Conservation (phyloP, 2,888 invertebrate species). For the Perizoma flavofasciatum region DNA sequence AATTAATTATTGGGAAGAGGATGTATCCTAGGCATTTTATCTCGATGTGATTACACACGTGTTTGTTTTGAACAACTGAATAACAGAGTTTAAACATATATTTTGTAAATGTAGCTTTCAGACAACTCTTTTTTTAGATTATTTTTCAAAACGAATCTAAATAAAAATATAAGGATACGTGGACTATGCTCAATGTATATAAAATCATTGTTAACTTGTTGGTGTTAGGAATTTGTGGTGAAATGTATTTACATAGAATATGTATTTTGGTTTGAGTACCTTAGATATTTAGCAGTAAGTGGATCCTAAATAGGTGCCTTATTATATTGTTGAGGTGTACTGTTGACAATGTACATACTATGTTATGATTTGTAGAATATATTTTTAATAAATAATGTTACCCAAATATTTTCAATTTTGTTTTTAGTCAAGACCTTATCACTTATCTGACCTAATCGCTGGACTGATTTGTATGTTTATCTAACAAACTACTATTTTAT, state of each 20-base stretch:
- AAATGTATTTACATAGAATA: slow-evolving; percentile 61
- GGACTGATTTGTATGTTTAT: too few species aligned
- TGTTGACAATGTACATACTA: slow-evolving; percentile 79
- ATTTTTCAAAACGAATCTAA: slow-evolving; percentile 10
- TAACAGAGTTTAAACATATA: too few species aligned
- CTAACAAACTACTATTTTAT: too few species aligned
- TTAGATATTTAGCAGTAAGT: slow-evolving; percentile 40
- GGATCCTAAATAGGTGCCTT: slow-evolving; percentile 68
- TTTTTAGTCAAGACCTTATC: slow-evolving; percentile 10
- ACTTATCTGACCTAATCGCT: too few species aligned
- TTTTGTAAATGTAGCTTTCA: too few species aligned
- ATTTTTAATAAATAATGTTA: slow-evolving; percentile 79
- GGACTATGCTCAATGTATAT: slow-evolving; percentile 72
- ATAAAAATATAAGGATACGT: slow-evolving; percentile 10
- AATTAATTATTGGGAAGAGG: slow-evolving; percentile 11
- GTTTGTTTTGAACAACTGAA: slow-evolving; percentile 7
- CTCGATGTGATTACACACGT: slow-evolving; percentile 17
- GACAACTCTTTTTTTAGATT: too few species aligned
- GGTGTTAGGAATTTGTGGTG: slow-evolving; percentile 63
- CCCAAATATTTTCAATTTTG: slow-evolving; percentile 49
- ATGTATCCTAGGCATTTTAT: slow-evolving; percentile 31
- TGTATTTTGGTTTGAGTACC: slow-evolving; percentile 52
- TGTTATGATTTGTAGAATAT: slow-evolving; percentile 78
- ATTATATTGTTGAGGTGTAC: slow-evolving; percentile 73
- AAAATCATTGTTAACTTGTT: slow-evolving; percentile 53